Percentiles rank a stretch among this genome's conserved stretches.
These are phyloP conservation scores for Artibeus jamaicensis DNA, from an alignment of 2,797 vertebrate genomes.

Conservation along the genomic window DNA sequence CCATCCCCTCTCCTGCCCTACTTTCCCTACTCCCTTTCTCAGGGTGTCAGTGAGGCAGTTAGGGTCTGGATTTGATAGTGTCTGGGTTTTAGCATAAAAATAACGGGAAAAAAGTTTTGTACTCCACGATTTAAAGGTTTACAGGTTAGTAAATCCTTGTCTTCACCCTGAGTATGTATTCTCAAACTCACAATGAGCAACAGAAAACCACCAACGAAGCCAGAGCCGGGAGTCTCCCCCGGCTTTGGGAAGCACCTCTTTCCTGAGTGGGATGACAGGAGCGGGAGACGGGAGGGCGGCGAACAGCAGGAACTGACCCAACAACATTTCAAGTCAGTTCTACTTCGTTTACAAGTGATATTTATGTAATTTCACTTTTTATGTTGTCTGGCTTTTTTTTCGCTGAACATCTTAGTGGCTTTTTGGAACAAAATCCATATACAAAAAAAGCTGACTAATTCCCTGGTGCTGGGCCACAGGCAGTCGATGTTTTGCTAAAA, in stretches of 20 bases:
- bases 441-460: neutral
- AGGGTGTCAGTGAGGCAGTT: neutral
- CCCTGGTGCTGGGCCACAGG: neutral
- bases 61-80: neutral
- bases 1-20: neutral
- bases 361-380: conserved; percentile 9
- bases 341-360: neutral
- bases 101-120: neutral
- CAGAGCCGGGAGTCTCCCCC: neutral
- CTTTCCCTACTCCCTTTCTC: neutral
- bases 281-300: neutral
- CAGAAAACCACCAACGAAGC: neutral
- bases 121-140: neutral
- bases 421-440: conserved; percentile 35
- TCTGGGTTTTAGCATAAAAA: conserved; percentile 14
- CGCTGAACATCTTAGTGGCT: neutral
- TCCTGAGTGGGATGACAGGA: neutral
- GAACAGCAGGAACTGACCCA: neutral
- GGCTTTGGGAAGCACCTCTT: neutral
- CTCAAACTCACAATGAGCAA: neutral
- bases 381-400: neutral
- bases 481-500: neutral
- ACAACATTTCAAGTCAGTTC: neutral
- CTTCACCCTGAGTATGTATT: neutral
- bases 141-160: neutral